Evolutionary conservation across 2,888 invertebrate genomes (phyloP).

Genomic region (Trachelus troglodyta): DNA sequence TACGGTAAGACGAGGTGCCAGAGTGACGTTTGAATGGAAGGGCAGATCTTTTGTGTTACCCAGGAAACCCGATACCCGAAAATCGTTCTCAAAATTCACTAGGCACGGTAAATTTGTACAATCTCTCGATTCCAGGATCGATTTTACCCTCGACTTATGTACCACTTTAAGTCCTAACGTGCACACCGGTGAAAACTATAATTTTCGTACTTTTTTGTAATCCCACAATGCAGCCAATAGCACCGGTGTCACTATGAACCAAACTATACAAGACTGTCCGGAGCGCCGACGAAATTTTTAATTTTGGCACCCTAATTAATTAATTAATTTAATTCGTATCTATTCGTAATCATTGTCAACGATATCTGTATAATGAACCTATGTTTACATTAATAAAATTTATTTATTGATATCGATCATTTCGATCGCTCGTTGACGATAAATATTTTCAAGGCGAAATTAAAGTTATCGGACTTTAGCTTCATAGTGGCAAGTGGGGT

Average conservation of each 20-base stretch:
- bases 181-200: not conserved
- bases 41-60: constrained; percentile 51
- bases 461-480: not conserved
- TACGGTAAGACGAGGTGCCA: constrained; percentile 61
- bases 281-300: not conserved
- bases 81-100: constrained; percentile 63
- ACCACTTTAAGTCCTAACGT: not conserved
- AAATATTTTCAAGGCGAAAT: not conserved
- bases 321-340: not conserved
- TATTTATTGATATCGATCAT: not conserved
- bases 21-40: constrained; percentile 66
- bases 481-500: not conserved
- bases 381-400: not conserved
- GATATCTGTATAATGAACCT: no score
- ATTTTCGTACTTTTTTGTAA: not conserved
- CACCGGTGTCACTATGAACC: not conserved
- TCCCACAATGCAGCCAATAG: not conserved
- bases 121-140: constrained; percentile 3
- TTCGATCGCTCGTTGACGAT: not conserved
- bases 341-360: not conserved
- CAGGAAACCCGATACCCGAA: constrained; percentile 63
- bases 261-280: not conserved
- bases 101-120: not conserved
- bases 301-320: not conserved
- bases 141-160: not conserved